Conservation (phyloP, 2,888 invertebrate species). For the Nemotelus pantherinus region DNA sequence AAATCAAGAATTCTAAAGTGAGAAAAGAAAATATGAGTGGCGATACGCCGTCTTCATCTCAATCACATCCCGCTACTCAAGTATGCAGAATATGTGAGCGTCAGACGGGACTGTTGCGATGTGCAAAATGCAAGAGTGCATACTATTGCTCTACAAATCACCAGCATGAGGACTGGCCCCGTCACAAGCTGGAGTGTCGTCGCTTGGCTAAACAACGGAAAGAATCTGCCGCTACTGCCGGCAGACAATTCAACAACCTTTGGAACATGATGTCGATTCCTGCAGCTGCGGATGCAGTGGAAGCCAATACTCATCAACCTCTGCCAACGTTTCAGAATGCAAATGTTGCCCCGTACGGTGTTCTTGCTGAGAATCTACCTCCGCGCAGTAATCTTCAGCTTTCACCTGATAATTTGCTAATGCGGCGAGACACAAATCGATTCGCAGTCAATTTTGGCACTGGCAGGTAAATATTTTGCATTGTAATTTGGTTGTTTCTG, state of each 20-base stretch:
- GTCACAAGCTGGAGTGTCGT: constrained; percentile 74
- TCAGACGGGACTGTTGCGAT: constrained; percentile 73
- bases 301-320: constrained; percentile 73
- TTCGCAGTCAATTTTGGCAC: constrained; percentile 37
- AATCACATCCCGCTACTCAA: constrained; percentile 11
- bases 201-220: constrained; percentile 64
- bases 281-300: constrained; percentile 68
- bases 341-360: constrained; percentile 55
- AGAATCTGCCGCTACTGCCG: constrained; percentile 46
- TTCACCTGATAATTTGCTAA: constrained; percentile 17
- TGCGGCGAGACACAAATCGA: constrained; percentile 30
- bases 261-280: constrained; percentile 34
- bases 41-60: constrained; percentile 29
- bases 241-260: constrained; percentile 55
- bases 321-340: constrained; percentile 62
- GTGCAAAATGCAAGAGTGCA: constrained; percentile 77
- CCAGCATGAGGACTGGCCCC: constrained; percentile 82
- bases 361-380: constrained; percentile 58
- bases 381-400: constrained; percentile 3
- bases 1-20: too few relatives aligned
- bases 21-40: constrained; percentile 23
- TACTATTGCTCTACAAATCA: constrained; percentile 85
- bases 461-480: constrained; percentile 26
- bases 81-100: constrained; percentile 71
- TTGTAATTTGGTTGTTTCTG: not conserved